Base-by-base conservation (phyloP, 2,888 invertebrate genomes). In the Andrena trimmerana region DNA sequence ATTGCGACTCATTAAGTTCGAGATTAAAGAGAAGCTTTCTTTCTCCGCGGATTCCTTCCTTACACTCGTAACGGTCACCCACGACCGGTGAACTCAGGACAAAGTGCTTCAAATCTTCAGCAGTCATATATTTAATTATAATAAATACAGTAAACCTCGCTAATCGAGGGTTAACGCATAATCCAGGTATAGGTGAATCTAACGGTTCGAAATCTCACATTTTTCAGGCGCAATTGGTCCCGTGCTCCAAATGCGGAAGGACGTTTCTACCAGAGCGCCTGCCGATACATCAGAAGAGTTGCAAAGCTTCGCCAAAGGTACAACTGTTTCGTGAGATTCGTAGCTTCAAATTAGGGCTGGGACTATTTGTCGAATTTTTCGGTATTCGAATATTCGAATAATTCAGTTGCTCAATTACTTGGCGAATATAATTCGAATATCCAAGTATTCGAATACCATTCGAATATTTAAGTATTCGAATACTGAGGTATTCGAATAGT, bases 231-330 rank as follows among this genome's bases (percentile, higher is more conserved):
- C 94, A 94, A 69, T 90, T 97, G 87, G 94, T 96, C 29, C 95
- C 96, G 1, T 97, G 97, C 90, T 94, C 94, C 60, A 95, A 95
- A 88, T 97, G 97, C 91, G 96, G 96, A 10, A 94, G 97, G 65
- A 96, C 96, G 33, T 97, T 97, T 93, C 94, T 95, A 83, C 96
- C 97, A 0, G 96, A 97, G 87, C 94, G 97, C 52, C 92, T 97
- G 20, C 90, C 94, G 16, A 95, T 97, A 1, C 97, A 97, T 90
- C 93, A 94, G 87, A 94, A 94, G 86, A 95, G 94, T 85, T 95
- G 94, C 90, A 88, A 86, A 74, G 87, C 80, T 20, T 29, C 54
- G 1, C 71, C 78, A 3, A 89, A 89, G 83, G 87, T 86, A 33
- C 66, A 24, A 33, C 5, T 27, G 27, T 0, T 31, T 52, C 2